Evolutionary conservation across 2,888 invertebrate genomes (phyloP).

Genomic region (Callosobruchus maculatus): DNA sequence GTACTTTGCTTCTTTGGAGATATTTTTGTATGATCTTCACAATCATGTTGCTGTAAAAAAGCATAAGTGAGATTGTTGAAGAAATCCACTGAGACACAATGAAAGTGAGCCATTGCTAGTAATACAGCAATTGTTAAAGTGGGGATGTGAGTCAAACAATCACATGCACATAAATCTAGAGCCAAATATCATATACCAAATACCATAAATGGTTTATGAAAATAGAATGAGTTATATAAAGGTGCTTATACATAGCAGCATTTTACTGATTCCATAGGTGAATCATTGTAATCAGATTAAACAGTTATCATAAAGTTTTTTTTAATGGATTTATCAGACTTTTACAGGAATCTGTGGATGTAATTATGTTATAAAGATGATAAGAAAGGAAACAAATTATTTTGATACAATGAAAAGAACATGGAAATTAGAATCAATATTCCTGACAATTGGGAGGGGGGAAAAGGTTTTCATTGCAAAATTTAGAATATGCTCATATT

Average conservation of each 20-base stretch:
- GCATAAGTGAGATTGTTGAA: not conserved
- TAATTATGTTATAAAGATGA: too few relatives aligned
- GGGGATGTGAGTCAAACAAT: not conserved
- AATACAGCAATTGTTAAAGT: not conserved
- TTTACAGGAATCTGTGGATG: not conserved
- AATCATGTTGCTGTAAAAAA: slow-evolving; percentile 4
- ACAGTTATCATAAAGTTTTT: not conserved
- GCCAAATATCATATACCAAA: not conserved
- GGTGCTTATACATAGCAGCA: not conserved
- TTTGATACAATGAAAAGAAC: too few relatives aligned
- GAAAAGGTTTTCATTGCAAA: too few relatives aligned
- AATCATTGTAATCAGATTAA: not conserved
- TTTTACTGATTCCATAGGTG: not conserved
- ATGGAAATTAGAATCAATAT: too few relatives aligned
- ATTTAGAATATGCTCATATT: too few relatives aligned
- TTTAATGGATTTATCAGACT: not conserved
- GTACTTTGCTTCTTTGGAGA: slow-evolving; percentile 25
- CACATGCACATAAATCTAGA: not conserved
- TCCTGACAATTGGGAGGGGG: too few relatives aligned
- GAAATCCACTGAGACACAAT: not conserved
- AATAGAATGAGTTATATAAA: not conserved
- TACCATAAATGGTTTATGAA: not conserved
- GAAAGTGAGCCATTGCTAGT: not conserved
- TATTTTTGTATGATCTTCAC: slow-evolving; percentile 12
- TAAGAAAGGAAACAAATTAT: too few relatives aligned